phyloP scores from a whole-genome alignment of 64 coral and sea anemone species.

The Pachyseris speciosa region DNA sequence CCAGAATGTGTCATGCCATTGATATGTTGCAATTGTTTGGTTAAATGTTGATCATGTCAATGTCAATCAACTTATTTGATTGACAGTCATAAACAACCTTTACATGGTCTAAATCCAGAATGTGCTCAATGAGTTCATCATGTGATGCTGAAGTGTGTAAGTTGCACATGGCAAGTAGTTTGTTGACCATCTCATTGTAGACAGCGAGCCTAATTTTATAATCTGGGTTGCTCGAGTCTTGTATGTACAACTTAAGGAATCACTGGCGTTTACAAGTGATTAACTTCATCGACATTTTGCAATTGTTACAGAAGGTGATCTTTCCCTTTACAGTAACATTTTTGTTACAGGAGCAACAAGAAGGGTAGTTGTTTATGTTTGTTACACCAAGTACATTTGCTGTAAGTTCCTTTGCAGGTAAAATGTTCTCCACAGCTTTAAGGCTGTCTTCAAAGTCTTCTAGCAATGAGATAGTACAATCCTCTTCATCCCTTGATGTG shows the following conservation, averaged over 20 bases:
- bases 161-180: neutral
- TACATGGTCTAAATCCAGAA: too few relatives aligned
- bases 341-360: constrained; percentile 57
- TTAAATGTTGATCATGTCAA: too few relatives aligned
- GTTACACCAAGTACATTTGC: constrained; percentile 29
- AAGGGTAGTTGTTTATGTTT: constrained; percentile 47
- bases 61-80: too few relatives aligned
- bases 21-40: too few relatives aligned
- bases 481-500: constrained; percentile 30
- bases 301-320: constrained; percentile 52
- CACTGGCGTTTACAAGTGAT: constrained; percentile 50
- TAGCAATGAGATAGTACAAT: constrained; percentile 34
- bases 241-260: constrained; percentile 40
- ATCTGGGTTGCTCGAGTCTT: constrained; percentile 33
- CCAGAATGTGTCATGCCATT: too few relatives aligned
- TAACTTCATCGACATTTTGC: constrained; percentile 60
- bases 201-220: neutral
- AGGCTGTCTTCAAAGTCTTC: constrained; percentile 23
- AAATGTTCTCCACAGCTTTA: neutral
- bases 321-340: constrained; percentile 67
- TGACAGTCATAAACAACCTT: too few relatives aligned
- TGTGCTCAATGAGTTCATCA: too few relatives aligned
- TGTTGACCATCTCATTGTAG: neutral
- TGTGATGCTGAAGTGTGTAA: too few relatives aligned
- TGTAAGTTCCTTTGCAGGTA: constrained; percentile 4